Evolutionary conservation across 2,888 invertebrate species (phyloP).

Genomic region (Drosophila nr. perissopoda): DNA sequence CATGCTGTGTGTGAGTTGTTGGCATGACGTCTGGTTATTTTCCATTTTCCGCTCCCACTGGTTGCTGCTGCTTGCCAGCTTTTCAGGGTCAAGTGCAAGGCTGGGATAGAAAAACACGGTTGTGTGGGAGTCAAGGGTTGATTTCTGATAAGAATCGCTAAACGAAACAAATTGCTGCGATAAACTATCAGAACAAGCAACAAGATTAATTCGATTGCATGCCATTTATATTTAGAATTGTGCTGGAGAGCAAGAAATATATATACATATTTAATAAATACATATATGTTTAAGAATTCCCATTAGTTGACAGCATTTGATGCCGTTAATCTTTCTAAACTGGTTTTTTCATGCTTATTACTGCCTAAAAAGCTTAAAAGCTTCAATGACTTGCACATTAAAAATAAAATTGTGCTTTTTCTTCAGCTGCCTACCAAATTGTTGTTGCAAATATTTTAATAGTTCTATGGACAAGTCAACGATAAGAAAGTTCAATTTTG

Average conservation of each 20-base stretch:
- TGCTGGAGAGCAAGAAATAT: too few relatives aligned
- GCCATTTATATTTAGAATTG: neutral
- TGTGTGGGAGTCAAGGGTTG: slow-evolving; percentile 29
- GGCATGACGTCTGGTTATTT: slow-evolving; percentile 72
- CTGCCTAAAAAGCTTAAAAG: slow-evolving; percentile 8
- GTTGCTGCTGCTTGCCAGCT: slow-evolving; percentile 18
- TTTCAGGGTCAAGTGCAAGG: slow-evolving; percentile 63
- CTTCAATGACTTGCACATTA: neutral
- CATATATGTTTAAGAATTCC: neutral
- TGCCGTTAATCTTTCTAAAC: neutral
- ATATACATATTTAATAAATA: neutral
- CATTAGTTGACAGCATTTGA: neutral
- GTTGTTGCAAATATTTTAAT: neutral
- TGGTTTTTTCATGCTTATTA: neutral
- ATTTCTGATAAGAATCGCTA: slow-evolving; percentile 38
- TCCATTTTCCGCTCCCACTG: slow-evolving; percentile 47
- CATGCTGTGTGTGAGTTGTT: slow-evolving; percentile 54
- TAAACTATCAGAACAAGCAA: neutral
- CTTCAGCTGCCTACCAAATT: neutral
- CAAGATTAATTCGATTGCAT: neutral
- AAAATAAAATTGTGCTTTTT: slow-evolving; percentile 7
- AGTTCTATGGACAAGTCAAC: too few relatives aligned
- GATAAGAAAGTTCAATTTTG: slow-evolving; percentile 1
- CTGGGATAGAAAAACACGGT: neutral
- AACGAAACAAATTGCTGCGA: slow-evolving; percentile 1